These are phyloP conservation scores for Scolopax mira DNA, from an alignment of 2,113 vertebrate genomes.

Conservation along the genomic window DNA sequence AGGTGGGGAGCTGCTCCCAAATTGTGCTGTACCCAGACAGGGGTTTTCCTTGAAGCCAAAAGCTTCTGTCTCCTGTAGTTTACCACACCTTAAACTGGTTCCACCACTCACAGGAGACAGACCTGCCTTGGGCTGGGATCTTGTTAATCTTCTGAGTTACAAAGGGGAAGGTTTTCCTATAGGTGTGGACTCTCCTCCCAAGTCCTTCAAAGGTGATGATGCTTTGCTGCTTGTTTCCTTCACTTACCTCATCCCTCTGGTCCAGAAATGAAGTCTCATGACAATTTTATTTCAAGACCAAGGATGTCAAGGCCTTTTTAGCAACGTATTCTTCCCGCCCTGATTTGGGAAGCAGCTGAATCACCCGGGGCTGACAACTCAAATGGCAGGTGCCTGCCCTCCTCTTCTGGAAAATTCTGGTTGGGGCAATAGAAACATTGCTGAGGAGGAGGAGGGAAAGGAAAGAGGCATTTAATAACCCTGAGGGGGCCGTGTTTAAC, in stretches of 20 bases:
- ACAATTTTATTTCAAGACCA: not conserved
- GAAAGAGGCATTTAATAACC: not conserved
- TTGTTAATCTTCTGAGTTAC: not conserved
- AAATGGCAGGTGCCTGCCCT: not conserved
- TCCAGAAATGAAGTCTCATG: not conserved
- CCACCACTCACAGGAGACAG: not conserved
- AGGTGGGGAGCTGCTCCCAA: not conserved
- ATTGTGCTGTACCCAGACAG: not conserved
- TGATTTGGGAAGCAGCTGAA: not conserved
- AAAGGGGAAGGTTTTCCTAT: not conserved
- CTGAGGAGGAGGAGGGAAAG: not conserved
- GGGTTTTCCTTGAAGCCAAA: not conserved
- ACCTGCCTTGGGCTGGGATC: not conserved
- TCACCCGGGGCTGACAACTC: not conserved
- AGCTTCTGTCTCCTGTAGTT: not conserved
- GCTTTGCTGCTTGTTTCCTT: not conserved
- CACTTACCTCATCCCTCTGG: not conserved
- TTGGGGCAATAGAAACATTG: not conserved
- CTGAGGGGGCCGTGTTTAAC: not conserved
- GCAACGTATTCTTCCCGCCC: rapidly evolving
- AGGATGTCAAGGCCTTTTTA: not conserved
- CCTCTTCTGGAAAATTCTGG: not conserved
- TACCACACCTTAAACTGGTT: conserved; percentile 32
- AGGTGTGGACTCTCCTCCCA: not conserved
- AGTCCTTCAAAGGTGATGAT: not conserved